A percentile compares a stretch with the other conserved stretches of the same genome.
Conservation (phyloP, 30 jellyfish, hydroid and myxozoan species). For the Pelagia noctiluca region DNA sequence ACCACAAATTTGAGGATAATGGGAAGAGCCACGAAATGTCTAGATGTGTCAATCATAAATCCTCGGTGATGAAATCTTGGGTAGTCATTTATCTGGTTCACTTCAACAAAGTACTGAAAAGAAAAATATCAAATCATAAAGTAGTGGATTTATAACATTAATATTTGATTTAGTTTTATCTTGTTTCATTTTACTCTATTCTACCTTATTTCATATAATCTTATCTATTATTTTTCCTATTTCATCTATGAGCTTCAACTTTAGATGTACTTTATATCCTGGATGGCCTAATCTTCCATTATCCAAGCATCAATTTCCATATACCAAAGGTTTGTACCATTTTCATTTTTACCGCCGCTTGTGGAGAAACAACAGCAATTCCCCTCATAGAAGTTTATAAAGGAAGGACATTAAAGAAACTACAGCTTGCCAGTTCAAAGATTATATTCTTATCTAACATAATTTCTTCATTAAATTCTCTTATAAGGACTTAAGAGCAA, state of each 20-base stretch:
- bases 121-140: not conserved
- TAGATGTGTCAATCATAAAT: constrained; percentile 82
- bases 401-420: too few relatives aligned
- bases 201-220: not conserved
- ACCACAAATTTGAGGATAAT: constrained; percentile 77
- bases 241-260: not conserved
- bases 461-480: too few relatives aligned
- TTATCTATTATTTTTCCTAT: not conserved
- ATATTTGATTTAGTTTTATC: not conserved
- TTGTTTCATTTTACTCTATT: not conserved
- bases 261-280: not conserved
- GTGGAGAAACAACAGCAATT: too few relatives aligned
- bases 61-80: constrained; percentile 96
- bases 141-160: not conserved
- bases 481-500: too few relatives aligned
- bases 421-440: too few relatives aligned
- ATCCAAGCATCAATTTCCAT: too few relatives aligned
- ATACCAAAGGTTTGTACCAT: too few relatives aligned
- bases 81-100: constrained; percentile 74
- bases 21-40: constrained; percentile 83
- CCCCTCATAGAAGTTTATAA: too few relatives aligned
- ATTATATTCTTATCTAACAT: too few relatives aligned
- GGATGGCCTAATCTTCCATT: too few relatives aligned
- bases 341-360: too few relatives aligned
- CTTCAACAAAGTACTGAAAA: constrained; percentile 81